phyloP scores from a whole-genome alignment of 2,113 vertebrate genomes.

The Chaetodon trifascialis region DNA sequence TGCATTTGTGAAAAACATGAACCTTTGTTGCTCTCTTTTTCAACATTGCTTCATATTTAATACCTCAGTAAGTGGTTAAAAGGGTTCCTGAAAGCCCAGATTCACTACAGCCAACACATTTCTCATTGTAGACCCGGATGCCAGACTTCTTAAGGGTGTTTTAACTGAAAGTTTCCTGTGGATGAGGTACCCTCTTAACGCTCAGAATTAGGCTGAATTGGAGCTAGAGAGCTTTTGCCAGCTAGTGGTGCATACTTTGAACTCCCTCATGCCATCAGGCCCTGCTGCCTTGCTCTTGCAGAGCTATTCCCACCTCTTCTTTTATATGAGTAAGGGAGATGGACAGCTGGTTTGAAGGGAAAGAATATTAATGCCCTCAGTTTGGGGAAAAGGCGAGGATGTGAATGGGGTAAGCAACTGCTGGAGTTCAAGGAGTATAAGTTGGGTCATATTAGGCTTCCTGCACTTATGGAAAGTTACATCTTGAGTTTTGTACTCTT shows the following conservation, averaged over 20 bases:
- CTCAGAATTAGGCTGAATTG: slow-evolving; percentile 27
- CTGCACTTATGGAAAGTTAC: neutral
- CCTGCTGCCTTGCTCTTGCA: slow-evolving; percentile 8
- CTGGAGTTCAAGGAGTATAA: neutral
- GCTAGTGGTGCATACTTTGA: slow-evolving; percentile 15
- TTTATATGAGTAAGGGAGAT: neutral
- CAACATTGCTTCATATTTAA: slow-evolving; percentile 8
- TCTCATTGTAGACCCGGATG: slow-evolving; percentile 5
- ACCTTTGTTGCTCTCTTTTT: neutral
- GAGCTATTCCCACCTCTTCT: neutral
- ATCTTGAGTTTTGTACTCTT: neutral
- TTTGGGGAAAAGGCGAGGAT: neutral
- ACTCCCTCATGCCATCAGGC: slow-evolving; percentile 28
- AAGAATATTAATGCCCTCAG: neutral
- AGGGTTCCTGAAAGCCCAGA: slow-evolving; percentile 19
- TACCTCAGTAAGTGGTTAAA: neutral
- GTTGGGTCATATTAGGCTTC: slow-evolving; percentile 7
- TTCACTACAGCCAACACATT: neutral
- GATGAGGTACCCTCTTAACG: slow-evolving; percentile 3
- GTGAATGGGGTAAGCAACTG: neutral
- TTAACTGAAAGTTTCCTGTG: slow-evolving; percentile 26
- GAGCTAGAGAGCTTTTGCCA: slow-evolving; percentile 39
- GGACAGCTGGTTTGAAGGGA: neutral
- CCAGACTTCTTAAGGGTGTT: slow-evolving; percentile 13
- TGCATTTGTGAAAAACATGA: neutral